Percentiles rank a stretch among this genome's conserved stretches.
Conservation (phyloP, 2,113 vertebrate genomes). For the Protobothrops mucrosquamatus region DNA sequence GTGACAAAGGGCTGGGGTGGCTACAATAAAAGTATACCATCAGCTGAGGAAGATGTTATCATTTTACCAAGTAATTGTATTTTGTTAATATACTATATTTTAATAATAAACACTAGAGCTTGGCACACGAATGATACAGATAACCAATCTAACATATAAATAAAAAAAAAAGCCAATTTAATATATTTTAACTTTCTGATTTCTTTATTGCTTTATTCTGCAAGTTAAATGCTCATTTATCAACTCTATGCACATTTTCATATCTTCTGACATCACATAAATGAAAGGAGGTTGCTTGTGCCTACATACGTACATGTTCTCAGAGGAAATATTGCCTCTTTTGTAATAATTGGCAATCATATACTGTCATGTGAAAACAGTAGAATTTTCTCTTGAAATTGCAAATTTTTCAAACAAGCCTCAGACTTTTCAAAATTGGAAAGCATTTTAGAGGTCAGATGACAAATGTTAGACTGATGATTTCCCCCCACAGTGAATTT, state of each 20-base stretch:
- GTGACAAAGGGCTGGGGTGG: conserved; percentile 31
- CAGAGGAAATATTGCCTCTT: background rate
- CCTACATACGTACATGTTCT: background rate
- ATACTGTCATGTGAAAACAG: background rate
- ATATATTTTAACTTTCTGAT: background rate
- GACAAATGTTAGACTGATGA: background rate
- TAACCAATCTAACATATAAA: background rate
- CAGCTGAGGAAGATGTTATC: conserved; percentile 67
- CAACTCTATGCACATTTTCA: background rate
- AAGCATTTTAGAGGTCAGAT: background rate
- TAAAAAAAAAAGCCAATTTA: background rate
- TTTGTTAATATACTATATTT: background rate
- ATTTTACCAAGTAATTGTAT: conserved; percentile 69
- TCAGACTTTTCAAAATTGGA: background rate
- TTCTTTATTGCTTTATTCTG: background rate
- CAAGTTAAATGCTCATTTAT: background rate
- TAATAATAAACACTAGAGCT: background rate
- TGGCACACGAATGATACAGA: background rate
- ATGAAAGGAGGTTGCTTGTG: background rate
- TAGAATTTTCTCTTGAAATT: background rate
- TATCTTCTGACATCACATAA: background rate
- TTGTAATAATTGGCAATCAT: background rate
- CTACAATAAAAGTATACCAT: conserved; percentile 41
- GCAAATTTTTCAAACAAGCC: background rate
- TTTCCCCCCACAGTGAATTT: background rate